These are phyloP conservation scores for Sylvietta virens DNA, from an alignment of 2,113 vertebrate species.

Conservation along the genomic window DNA sequence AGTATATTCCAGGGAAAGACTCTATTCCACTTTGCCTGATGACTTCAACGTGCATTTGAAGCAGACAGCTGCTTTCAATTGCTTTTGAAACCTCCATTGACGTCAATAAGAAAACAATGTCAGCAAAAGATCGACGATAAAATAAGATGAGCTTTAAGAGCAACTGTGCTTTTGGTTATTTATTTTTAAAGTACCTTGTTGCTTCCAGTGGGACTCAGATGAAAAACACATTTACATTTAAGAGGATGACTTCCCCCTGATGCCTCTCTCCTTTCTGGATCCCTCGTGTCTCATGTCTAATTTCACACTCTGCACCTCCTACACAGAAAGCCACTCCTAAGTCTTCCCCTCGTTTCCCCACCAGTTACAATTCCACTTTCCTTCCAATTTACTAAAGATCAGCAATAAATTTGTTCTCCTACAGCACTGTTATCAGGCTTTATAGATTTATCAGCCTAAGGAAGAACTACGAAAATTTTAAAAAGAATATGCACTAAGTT, in stretches of 20 bases:
- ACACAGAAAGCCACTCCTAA: not conserved
- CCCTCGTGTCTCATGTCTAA: not conserved
- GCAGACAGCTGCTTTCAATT: slow-evolving; percentile 15
- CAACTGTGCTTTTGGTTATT: not conserved
- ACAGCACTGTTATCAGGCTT: not conserved
- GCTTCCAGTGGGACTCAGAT: not conserved
- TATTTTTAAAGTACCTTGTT: not conserved
- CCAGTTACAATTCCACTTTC: not conserved
- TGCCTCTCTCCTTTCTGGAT: not conserved
- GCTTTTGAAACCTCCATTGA: not conserved
- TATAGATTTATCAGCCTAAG: not conserved
- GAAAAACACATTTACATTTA: not conserved
- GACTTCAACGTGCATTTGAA: not conserved
- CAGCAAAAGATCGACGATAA: not conserved
- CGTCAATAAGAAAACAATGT: not conserved
- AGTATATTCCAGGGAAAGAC: not conserved
- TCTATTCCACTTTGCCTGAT: not conserved
- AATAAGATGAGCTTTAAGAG: not conserved
- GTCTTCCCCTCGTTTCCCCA: not conserved
- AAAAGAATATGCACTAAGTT: not conserved
- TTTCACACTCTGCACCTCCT: not conserved
- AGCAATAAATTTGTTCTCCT: not conserved
- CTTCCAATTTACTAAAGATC: not conserved
- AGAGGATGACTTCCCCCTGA: no score
- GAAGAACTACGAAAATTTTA: not conserved